A percentile compares a stretch with the other conserved stretches of the same genome.
These are phyloP conservation scores for Ephestia elutella DNA, from an alignment of 1,140 invertebrate species.

Conservation along the genomic window DNA sequence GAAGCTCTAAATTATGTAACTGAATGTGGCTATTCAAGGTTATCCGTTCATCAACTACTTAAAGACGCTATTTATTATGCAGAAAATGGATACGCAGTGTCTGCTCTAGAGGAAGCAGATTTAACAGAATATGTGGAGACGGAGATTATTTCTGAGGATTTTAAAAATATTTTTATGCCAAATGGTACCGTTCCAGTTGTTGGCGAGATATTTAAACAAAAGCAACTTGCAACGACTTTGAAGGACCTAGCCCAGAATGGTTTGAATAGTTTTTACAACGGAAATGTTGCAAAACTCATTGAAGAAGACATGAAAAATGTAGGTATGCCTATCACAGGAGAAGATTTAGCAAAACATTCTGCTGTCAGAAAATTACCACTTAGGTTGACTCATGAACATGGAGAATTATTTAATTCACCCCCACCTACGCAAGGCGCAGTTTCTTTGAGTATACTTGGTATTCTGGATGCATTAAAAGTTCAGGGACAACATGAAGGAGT, in stretches of 20 bases:
- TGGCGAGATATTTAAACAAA: conserved; percentile 52
- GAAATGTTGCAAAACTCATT: conserved; percentile 49
- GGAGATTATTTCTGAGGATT: conserved; percentile 27
- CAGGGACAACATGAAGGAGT: conserved; percentile 54
- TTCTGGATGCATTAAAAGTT: conserved; percentile 53
- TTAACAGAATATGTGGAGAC: conserved; percentile 18
- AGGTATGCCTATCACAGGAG: conserved; percentile 54
- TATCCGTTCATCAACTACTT: conserved; percentile 42
- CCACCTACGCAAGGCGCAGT: conserved; percentile 60
- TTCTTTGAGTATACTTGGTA: conserved; percentile 53
- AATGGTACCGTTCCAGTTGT: conserved; percentile 33
- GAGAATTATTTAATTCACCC: conserved; percentile 52
- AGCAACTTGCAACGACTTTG: conserved; percentile 45
- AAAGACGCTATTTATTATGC: conserved; percentile 57
- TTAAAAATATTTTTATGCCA: conserved; percentile 39
- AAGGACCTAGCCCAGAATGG: conserved; percentile 44
- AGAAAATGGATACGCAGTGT: conserved; percentile 50
- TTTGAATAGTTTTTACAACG: conserved; percentile 57
- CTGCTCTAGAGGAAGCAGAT: conserved; percentile 27
- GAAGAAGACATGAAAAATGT: conserved; percentile 48
- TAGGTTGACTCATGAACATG: conserved; percentile 38
- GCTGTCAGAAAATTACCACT: conserved; percentile 46
- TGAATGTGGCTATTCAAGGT: conserved; percentile 50
- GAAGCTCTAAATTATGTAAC: conserved; percentile 54
- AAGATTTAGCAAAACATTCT: conserved; percentile 53